Conservation (phyloP, 2,113 vertebrate species). For the Odocoileus hemionus region DNA sequence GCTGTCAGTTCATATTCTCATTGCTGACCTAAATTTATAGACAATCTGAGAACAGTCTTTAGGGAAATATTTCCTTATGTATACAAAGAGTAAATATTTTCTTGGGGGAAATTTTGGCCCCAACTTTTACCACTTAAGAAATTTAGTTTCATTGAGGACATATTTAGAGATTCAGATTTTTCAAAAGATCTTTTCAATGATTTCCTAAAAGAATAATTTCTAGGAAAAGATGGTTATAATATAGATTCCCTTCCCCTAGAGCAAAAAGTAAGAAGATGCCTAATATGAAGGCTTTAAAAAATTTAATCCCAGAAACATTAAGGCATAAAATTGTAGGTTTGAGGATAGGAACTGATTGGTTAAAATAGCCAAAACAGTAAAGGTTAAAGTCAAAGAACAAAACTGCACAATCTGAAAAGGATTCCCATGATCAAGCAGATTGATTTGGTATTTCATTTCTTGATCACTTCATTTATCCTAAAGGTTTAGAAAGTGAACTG, state of each 20-base stretch:
- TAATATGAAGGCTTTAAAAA: conserved; percentile 55
- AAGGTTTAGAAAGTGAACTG: conserved; percentile 52
- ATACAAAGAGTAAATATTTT: conserved; percentile 36
- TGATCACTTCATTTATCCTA: conserved; percentile 66
- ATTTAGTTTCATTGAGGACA: neutral
- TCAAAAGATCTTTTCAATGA: conserved; percentile 23
- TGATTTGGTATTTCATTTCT: conserved; percentile 62
- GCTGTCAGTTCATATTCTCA: conserved; percentile 4
- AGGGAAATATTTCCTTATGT: neutral
- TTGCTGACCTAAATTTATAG: conserved; percentile 35
- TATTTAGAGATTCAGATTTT: conserved; percentile 36
- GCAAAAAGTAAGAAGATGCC: conserved; percentile 35
- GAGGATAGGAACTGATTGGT: conserved; percentile 57
- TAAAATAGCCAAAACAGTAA: conserved; percentile 66
- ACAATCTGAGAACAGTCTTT: neutral
- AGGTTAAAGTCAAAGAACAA: conserved; percentile 66
- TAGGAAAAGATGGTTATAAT: conserved; percentile 46
- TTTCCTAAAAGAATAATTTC: conserved; percentile 59
- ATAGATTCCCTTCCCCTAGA: neutral
- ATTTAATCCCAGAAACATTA: conserved; percentile 52
- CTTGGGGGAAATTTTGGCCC: neutral
- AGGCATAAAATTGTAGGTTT: conserved; percentile 62
- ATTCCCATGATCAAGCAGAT: conserved; percentile 55
- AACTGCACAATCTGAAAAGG: conserved; percentile 51
- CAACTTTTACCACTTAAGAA: neutral